Base-by-base conservation (phyloP, 53 echinoderm and acorn worm genomes). In the Echinarachnius parma region DNA sequence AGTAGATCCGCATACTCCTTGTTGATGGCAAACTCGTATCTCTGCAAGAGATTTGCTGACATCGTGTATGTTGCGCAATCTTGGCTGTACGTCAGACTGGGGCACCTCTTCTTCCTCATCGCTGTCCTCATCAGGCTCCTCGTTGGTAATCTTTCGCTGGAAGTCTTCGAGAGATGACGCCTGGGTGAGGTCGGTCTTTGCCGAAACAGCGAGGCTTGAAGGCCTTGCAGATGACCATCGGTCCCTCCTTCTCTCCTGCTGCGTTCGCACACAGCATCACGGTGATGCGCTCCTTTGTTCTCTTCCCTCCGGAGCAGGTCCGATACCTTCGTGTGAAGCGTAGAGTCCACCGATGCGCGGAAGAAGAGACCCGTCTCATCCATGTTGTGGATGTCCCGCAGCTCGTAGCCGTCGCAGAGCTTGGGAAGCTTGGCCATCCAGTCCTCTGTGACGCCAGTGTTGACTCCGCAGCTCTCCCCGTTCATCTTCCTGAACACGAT, bases 321-420 rank as follows among this genome's bases (percentile, higher is more conserved):
- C 2, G 14, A 34, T 2, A 61, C 76, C 23, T 76, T 80, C 3
- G 48, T 15, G 9, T 66, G 66, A 14, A 76, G 81, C 0, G 81
- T 81, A 22, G 36, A 29, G 52, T 85, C 75, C 3, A 58, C 34
- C 9, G 59, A 75, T 31, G 65, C 66, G 4, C 53, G 28, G 58
- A 28, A 80, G 80, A 63, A 75, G 9, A 85, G 53, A 0, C 80
- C 80, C 0, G 80, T 80, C 61, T 85, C 77, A n/a, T 80, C 68
- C 29, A 46, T 29, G 33, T 86, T 81, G 64, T 60, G 81, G 15
- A 86, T 76, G 39, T 67, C 83, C 27, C 49, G 28, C 1, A 61
- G 77, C 1, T 31, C 59, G 44, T 83, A 83, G 16, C 83, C 83
- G 15, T 16, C 26, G 15, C 55, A 56, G 5, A 83, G 35, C 25